Evolutionary conservation across 2,888 invertebrate species (phyloP), one percentile per base, ranked within the genome.

Genomic region (Drosophila seclusa): DNA sequence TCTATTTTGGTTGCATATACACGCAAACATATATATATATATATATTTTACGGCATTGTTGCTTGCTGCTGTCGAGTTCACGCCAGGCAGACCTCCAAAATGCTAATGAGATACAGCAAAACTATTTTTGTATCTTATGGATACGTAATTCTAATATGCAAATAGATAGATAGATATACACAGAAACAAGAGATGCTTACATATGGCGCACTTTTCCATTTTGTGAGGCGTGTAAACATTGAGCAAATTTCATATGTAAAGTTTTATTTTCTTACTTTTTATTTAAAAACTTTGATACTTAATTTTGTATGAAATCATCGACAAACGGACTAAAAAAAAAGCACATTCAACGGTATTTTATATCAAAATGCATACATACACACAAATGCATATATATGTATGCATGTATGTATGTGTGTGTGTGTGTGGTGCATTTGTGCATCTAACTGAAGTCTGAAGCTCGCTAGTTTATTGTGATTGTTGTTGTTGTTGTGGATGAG

Each of bases 81-180:
- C n/a, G 65, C 36, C 63, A 83, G 60, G 32, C 63, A 83, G 84
- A 87, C 89, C 84, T 85, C 85, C 85, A 89, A 85, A 85, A 87
- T 72, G 69, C 82, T 58, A 18, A 45, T 16, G 42, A 61, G 55
- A 77, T 70, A 52, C 62, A 77, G 55, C 31, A 24, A 58, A 83
- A 61, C 84, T 87, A 89, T 89, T 84, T 89, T 61, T 73, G 78
- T 80, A 82, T 67, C 73, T 57, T 45, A 74, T 45, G 76, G 69
- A 87, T 82, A 80, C 73, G 11, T 57, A 68, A 50, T 58, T 62
- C 29, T 38, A 70, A 67, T 49, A 50, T 59, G 24, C 57, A 63
- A 36, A 38, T 53, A 45, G 16, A 45, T 4, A 45, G 7, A 45
- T 21, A 16, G 13, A 45, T 48, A 55, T 55, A 31, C 32, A 57